A percentile compares a stretch with the other conserved stretches of the same genome.
These are phyloP conservation scores for Accipiter virgatus DNA, from an alignment of 2,113 vertebrate genomes.

Conservation along the genomic window DNA sequence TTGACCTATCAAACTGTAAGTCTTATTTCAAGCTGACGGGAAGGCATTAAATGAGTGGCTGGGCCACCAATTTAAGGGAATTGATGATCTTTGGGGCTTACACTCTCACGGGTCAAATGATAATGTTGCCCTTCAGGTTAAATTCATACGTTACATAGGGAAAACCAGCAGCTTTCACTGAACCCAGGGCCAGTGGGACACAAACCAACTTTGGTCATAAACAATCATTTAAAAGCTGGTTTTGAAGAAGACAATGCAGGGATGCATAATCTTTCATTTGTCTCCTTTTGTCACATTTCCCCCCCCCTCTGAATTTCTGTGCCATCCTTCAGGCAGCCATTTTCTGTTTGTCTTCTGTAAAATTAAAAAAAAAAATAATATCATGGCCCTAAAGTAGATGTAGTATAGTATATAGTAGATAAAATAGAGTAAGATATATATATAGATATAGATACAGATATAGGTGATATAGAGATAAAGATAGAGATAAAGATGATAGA, in stretches of 20 bases:
- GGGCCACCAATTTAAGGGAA: slow-evolving; percentile 18
- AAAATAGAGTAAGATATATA: neutral
- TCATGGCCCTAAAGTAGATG: neutral
- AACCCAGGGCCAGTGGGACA: neutral
- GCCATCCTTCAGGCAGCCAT: neutral
- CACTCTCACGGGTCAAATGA: slow-evolving; percentile 32
- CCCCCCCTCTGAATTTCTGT: neutral
- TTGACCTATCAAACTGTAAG: slow-evolving; percentile 10
- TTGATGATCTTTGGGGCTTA: slow-evolving; percentile 39
- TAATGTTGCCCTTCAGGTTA: slow-evolving; percentile 45
- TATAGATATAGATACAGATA: neutral
- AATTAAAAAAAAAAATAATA: neutral
- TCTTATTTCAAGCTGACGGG: slow-evolving; percentile 32
- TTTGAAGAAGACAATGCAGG: neutral
- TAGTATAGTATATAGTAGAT: neutral
- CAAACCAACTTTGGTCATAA: neutral
- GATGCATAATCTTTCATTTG: neutral
- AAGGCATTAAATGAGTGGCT: slow-evolving; percentile 12
- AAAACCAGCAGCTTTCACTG: neutral
- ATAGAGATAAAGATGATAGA: neutral
- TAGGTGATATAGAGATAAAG: neutral
- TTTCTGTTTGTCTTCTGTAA: neutral
- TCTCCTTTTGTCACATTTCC: neutral
- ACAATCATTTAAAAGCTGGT: neutral
- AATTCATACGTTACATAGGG: neutral